phyloP scores from a whole-genome alignment of 1,140 invertebrate species.

The Eubasilissa regina region DNA sequence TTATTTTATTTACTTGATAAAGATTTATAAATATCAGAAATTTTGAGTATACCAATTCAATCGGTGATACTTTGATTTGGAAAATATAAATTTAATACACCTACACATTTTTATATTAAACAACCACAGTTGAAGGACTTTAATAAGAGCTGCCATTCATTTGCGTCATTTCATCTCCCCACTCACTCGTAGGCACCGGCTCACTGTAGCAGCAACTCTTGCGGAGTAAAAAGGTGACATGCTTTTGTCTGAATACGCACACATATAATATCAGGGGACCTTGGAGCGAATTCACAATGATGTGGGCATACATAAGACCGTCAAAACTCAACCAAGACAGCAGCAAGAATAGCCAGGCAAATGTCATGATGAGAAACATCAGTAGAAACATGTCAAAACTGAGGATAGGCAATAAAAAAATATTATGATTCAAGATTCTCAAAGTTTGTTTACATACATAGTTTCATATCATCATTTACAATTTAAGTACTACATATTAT shows the following conservation, averaged over 20 bases:
- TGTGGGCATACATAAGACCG: constrained; percentile 80
- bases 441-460: no score
- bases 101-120: no score
- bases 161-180: constrained; percentile 90
- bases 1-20: no score
- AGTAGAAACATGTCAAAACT: constrained; percentile 86
- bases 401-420: constrained; percentile 63
- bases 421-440: no score
- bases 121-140: background rate
- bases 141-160: constrained; percentile 80
- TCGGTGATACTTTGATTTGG: background rate
- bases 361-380: constrained; percentile 81
- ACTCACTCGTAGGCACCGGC: constrained; percentile 79
- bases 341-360: constrained; percentile 82
- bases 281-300: constrained; percentile 81
- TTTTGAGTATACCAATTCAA: constrained; percentile 15
- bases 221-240: constrained; percentile 82
- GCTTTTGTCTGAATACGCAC: constrained; percentile 82
- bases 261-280: constrained; percentile 83
- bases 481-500: no score
- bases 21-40: background rate
- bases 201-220: constrained; percentile 84
- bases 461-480: no score
- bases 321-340: constrained; percentile 82
- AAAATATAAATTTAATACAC: no score